Evolutionary conservation across 2,113 vertebrate species (phyloP), one percentile per base, ranked within the genome.

Genomic region (Cryptomyrus ogoouensis): DNA sequence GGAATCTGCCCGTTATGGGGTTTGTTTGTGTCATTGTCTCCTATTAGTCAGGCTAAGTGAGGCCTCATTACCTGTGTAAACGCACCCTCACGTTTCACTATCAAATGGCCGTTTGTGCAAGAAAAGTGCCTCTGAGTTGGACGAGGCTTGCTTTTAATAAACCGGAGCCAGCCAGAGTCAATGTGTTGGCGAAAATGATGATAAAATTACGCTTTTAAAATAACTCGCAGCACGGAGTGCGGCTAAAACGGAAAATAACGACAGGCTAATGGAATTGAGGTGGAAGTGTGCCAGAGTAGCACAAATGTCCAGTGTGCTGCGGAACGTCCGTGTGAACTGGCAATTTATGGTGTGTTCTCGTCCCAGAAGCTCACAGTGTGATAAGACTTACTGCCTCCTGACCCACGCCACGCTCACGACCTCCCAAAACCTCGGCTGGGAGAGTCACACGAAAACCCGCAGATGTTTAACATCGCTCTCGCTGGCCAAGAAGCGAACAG

Each of bases 51-150:
- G 49, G 49, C 21, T 53, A 87, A 50, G 49, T 47, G 87, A 88
- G 87, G 87, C 87, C 53, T 88, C 39, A 62, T 62, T 44, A 88
- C 56, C 52, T 35, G 53, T n/a, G 39, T 44, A 88, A 88, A 66
- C 87, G 58, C 56, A 15, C 2, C 31, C 27, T 53, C 17, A 35
- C 19, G n/a, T 24, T 88, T 39, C 56, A 8, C 87, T 66, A 42
- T 66, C 56, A 66, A 62, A 88, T 42, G 56, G 19, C 39, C 3
- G 3, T 12, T 35, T n/a, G n/a, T 8, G 42, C 83, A 5, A 17
- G 31, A 39, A 31, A 53, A 24, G 86, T 58, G 4, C 31, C 27
- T 53, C 21, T 6, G 27, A 88, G 49, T 56, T 8, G 9, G 31
- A 52, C 31, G 13, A 5, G 7, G 50, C 15, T n/a, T 8, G 84